Percentiles rank a stretch among this genome's conserved stretches.
Evolutionary conservation across 2,888 invertebrate genomes (phyloP).

Genomic region (Philhelius pedissequus): DNA sequence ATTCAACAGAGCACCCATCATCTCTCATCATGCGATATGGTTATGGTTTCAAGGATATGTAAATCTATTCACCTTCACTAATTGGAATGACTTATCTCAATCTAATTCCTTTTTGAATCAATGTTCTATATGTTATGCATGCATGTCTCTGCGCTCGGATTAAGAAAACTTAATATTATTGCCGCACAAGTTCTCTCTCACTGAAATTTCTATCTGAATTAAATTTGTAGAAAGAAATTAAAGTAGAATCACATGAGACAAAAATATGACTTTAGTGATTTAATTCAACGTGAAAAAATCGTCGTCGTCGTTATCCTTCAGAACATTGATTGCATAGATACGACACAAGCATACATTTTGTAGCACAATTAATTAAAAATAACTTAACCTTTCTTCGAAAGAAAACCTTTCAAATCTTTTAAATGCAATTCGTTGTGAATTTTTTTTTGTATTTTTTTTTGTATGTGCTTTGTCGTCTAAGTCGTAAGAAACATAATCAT

Average conservation of each 20-base stretch:
- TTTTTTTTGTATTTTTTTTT: neutral
- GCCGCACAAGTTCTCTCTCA: neutral
- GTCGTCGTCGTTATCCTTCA: neutral
- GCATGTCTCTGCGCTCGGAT: neutral
- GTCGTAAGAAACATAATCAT: neutral
- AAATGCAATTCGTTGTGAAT: constrained; percentile 4
- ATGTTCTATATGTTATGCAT: neutral
- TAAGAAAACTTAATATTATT: neutral
- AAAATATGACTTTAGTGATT: neutral
- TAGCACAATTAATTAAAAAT: constrained; percentile 63
- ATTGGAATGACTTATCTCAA: constrained; percentile 40
- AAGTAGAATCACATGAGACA: neutral
- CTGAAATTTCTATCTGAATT: neutral
- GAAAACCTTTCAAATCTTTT: neutral
- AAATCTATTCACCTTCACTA: constrained; percentile 11
- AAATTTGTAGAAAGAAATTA: neutral
- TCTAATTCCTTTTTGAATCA: neutral
- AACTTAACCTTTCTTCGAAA: constrained; percentile 40
- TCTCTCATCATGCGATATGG: no score
- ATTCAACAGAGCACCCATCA: neutral
- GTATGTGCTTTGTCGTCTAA: neutral
- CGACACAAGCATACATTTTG: neutral
- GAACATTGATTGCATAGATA: neutral
- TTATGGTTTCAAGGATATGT: neutral
- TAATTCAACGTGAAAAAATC: neutral